Conservation (phyloP, 2,797 vertebrate genomes). For the Meda fulgida region DNA sequence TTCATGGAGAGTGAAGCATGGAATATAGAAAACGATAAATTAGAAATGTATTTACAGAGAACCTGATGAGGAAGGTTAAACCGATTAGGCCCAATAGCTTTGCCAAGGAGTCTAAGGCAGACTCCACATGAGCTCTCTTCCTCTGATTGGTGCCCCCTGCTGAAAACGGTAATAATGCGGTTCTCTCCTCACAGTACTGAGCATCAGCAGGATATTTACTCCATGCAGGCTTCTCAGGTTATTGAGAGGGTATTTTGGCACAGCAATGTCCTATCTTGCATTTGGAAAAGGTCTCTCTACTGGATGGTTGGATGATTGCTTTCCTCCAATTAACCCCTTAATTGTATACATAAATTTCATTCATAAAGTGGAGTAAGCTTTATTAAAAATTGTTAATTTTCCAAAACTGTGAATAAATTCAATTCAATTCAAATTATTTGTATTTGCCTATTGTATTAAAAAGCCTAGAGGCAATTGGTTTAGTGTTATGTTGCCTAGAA, state of each 20-base stretch:
- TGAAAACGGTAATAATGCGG: conserved; percentile 41
- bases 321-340: conserved; percentile 29
- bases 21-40: conserved; percentile 82
- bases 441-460: conserved; percentile 70
- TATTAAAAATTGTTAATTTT: conserved; percentile 69
- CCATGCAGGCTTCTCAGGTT: conserved; percentile 29
- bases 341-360: conserved; percentile 56
- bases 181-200: conserved; percentile 31
- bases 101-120: conserved; percentile 58
- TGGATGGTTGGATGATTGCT: conserved; percentile 14
- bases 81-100: conserved; percentile 74
- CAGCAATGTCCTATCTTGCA: conserved; percentile 18
- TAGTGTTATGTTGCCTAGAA: conserved; percentile 45
- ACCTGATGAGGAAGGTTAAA: conserved; percentile 75
- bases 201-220: conserved; percentile 34
- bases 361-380: conserved; percentile 35
- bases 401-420: conserved; percentile 66
- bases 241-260: conserved; percentile 42
- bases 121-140: conserved; percentile 48
- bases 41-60: conserved; percentile 78
- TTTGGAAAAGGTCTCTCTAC: conserved; percentile 30
- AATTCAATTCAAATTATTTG: conserved; percentile 74
- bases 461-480: conserved; percentile 69
- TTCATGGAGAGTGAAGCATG: conserved; percentile 75
- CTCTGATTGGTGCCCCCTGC: conserved; percentile 51